Percentiles rank a stretch among this genome's conserved stretches.
Conservation (phyloP, 2,113 vertebrate species). For the Bucco capensis region DNA sequence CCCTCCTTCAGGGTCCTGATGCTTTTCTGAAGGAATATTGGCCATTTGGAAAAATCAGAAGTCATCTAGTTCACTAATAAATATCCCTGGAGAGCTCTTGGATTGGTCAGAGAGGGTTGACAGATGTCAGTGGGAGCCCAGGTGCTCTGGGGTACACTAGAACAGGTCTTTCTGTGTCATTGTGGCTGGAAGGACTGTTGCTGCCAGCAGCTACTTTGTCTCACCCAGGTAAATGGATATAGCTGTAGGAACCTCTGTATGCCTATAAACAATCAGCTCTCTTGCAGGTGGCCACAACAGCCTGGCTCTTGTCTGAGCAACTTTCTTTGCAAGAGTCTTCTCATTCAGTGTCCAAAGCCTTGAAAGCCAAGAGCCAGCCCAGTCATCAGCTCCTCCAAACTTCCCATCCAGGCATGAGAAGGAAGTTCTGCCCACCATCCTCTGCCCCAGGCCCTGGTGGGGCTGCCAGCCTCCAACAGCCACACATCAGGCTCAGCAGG, state of each 20-base stretch:
- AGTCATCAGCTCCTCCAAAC: background rate
- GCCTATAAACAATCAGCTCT: background rate
- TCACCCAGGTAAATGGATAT: background rate
- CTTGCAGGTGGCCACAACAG: background rate
- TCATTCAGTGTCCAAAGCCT: rapidly evolving
- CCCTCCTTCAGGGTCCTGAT: background rate
- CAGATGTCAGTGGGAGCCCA: background rate
- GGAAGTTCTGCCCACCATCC: background rate
- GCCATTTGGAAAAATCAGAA: background rate
- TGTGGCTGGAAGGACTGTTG: background rate
- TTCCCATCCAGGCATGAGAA: background rate
- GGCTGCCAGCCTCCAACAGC: background rate
- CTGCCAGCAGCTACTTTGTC: background rate
- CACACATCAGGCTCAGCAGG: background rate
- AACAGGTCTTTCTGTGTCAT: background rate
- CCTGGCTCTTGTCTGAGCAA: background rate
- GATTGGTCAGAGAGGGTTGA: background rate
- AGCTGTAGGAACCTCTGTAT: background rate
- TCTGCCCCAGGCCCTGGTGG: background rate
- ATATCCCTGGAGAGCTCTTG: background rate
- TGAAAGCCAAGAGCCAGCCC: background rate
- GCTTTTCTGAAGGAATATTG: background rate
- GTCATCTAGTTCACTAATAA: no score
- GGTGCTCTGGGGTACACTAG: background rate
- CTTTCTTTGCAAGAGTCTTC: background rate